Evolutionary conservation across 2,797 vertebrate species (phyloP), one percentile per base, ranked within the genome.

Genomic region (Acipenser oxyrinchus): DNA sequence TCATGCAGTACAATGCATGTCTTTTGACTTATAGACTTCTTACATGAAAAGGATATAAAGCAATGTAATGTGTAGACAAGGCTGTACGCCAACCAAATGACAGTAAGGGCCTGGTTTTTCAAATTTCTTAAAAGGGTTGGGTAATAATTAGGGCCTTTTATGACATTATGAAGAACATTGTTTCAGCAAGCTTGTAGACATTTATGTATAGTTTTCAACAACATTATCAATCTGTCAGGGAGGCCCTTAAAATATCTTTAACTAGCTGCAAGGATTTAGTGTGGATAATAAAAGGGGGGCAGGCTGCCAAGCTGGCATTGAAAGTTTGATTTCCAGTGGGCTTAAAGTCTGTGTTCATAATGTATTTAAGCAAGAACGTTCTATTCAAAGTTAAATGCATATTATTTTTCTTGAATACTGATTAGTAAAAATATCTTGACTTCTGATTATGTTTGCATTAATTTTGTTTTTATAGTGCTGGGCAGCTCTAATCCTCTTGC

Each of bases 241-340:
- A 49, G 62, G n/a, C 51, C 10, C 48, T 13, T 63, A 58, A 58
- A 8, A 58, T 58, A n/a, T 13, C 37, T 48, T 7, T 49, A 63
- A 50, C 62, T 48, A 49, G 51, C 53, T 60, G 11, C 60, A 18
- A 55, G 51, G 6, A 8, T 68, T 64, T 49, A 53, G 7, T 65
- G 62, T 65, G 63, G 66, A 49, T 64, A 0, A 1, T 63, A 71
- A 55, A 37, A 61, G 51, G 6, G 15, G 49, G 9, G 13, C 55
- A 18, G 12, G 58, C 52, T 68, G 13, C 65, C 37, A 55, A 62
- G 52, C 11, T 69, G 48, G 64, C 4, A 61, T 1, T 4, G 10
- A 66, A 48, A 60, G 4, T 70, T 18, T 71, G 8, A 49, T 68
- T 60, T 57, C 10, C 62, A 6, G 7, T 23, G 60, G 62, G 49